These are phyloP conservation scores for Megaceryle torquata DNA, from an alignment of 2,113 vertebrate genomes.

Conservation along the genomic window DNA sequence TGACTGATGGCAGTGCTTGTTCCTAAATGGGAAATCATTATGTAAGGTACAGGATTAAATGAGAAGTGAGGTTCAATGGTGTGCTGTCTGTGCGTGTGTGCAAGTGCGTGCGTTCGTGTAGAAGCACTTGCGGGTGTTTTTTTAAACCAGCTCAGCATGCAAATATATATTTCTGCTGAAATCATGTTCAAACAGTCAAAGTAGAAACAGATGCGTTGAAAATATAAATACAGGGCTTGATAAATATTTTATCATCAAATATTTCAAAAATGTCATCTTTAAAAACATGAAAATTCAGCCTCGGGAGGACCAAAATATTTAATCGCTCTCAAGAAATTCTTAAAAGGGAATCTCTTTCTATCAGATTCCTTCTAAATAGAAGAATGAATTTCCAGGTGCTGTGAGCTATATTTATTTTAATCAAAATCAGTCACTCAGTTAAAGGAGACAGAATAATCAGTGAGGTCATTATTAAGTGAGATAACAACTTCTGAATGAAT, in stretches of 20 bases:
- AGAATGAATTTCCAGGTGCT: constrained; percentile 78
- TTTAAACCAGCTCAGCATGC: constrained; percentile 70
- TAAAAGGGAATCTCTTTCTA: constrained; percentile 71
- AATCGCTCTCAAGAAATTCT: constrained; percentile 78
- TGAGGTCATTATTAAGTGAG: constrained; percentile 80
- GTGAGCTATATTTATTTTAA: constrained; percentile 82
- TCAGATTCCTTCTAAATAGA: constrained; percentile 67
- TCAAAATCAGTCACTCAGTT: constrained; percentile 78
- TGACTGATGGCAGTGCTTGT: neutral
- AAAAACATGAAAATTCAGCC: constrained; percentile 78
- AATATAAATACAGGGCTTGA: constrained; percentile 73
- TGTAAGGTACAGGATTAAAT: neutral
- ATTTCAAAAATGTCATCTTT: constrained; percentile 80
- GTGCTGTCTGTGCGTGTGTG: neutral
- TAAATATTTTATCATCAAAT: constrained; percentile 82
- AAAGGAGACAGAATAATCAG: constrained; percentile 81
- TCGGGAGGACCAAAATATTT: constrained; percentile 78
- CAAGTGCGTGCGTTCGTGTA: neutral
- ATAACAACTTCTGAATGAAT: constrained; percentile 82
- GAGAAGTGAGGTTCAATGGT: neutral
- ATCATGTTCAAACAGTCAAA: constrained; percentile 72
- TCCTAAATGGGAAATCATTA: neutral
- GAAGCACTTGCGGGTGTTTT: constrained; percentile 21
- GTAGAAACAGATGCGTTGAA: constrained; percentile 78
- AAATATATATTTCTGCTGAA: constrained; percentile 78